Conservation (phyloP, 2,113 vertebrate genomes). For the Ginglymostoma cirratum region DNA sequence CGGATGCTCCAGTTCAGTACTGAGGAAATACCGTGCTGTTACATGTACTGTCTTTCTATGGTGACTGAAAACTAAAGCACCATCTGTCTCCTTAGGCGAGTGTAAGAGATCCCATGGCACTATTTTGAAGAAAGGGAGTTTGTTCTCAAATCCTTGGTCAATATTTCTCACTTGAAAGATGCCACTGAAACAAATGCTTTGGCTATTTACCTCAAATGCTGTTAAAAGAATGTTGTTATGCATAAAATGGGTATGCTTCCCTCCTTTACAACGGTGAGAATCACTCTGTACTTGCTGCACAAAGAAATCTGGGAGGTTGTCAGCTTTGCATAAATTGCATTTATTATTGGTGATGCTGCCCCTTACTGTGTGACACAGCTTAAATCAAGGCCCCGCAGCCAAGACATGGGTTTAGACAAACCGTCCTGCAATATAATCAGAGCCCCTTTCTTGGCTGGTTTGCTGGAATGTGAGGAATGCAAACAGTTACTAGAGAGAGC, state of each 20-base stretch:
- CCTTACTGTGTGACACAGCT: neutral
- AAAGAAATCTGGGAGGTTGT: neutral
- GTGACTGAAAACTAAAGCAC: too few species aligned
- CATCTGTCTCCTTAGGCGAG: neutral
- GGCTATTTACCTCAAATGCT: neutral
- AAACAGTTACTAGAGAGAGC: neutral
- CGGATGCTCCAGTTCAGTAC: neutral
- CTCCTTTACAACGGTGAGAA: neutral
- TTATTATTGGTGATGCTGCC: neutral
- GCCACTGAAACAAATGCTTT: neutral
- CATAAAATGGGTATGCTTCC: neutral
- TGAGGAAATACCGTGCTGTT: neutral
- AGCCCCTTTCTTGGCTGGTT: neutral
- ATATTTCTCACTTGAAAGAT: neutral
- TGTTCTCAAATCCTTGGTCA: neutral
- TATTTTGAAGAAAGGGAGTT: neutral
- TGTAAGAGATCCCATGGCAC: neutral
- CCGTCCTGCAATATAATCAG: neutral
- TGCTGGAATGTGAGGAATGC: conserved; percentile 13
- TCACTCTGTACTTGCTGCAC: neutral
- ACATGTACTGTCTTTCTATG: too few species aligned
- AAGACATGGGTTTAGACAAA: neutral
- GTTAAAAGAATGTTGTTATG: neutral
- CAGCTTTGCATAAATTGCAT: neutral
- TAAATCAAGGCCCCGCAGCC: neutral